A percentile compares a stretch with the other conserved stretches of the same genome.
Conservation (phyloP, 2,797 vertebrate genomes). For the Rhodeus uyekii region DNA sequence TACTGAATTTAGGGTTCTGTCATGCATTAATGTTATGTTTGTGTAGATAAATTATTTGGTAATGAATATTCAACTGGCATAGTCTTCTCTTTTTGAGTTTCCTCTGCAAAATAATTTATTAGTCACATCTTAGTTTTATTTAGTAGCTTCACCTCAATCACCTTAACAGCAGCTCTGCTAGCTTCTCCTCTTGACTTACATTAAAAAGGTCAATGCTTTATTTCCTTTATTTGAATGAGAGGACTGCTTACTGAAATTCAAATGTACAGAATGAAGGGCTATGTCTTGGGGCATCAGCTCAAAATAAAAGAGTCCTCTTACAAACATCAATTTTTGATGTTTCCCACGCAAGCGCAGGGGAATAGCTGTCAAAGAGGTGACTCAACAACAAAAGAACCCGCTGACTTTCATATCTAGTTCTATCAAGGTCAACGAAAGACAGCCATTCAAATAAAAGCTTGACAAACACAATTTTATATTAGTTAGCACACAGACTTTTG, state of each 20-base stretch:
- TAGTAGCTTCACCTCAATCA: constrained; percentile 25
- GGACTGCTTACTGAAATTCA: constrained; percentile 28
- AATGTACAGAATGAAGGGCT: constrained; percentile 35
- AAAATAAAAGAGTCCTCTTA: constrained; percentile 50
- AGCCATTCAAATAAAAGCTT: constrained; percentile 41
- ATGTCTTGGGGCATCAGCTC: constrained; percentile 38
- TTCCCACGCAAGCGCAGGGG: constrained; percentile 31
- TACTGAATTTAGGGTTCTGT: neutral
- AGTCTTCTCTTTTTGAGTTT: constrained; percentile 6
- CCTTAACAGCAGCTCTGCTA: neutral
- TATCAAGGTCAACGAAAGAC: constrained; percentile 49
- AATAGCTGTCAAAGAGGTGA: constrained; percentile 54
- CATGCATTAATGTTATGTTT: neutral
- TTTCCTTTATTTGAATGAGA: constrained; percentile 19
- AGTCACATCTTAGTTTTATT: neutral
- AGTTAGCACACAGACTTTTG: constrained; percentile 38
- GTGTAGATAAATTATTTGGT: neutral
- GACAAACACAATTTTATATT: constrained; percentile 25
- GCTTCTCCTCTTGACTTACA: constrained; percentile 9
- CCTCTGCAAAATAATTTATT: neutral
- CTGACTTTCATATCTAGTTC: constrained; percentile 54
- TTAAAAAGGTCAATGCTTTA: constrained; percentile 15
- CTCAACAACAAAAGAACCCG: constrained; percentile 49
- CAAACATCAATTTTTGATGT: constrained; percentile 53
- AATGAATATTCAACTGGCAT: constrained; percentile 5